Evolutionary conservation across 2,888 invertebrate species (phyloP), one percentile per base, ranked within the genome.

Genomic region (Cerastoderma edule): DNA sequence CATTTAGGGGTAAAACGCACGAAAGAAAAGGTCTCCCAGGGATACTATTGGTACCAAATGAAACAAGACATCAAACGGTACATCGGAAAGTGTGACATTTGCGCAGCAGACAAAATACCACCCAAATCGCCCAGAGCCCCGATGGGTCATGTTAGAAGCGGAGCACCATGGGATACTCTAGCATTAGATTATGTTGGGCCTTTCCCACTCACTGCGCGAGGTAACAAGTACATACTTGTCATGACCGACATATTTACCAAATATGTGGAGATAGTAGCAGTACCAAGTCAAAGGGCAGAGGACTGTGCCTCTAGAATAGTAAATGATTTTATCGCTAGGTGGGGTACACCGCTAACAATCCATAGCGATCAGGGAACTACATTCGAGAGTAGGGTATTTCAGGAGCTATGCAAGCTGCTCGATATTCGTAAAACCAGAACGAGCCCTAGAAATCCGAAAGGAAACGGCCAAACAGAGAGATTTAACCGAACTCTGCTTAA

Each of bases 131-230:
- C 39, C 8, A 39, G 16, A 16, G 72, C 75, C 16, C 68, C 66
- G 22, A 32, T 72, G 32, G 56, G 72, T 22, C 5, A 98, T 98
- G 90, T 96, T 95, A 30, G 97, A 96, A 94, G 98, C 97, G 88
- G 96, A 95, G 19, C 50, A 13, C 72, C 78, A 16, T 50, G 77
- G 60, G 74, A 78, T 28, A 32, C 44, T 0, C 2, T 78, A n/a
- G 71, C 75, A 3, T 30, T 66, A 6, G 73, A 79, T 22, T 70
- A 77, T 48, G 16, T 68, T 1, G 79, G 75, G 10, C 76, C 76
- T 24, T 63, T 82, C 13, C 76, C 76, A 63, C 19, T 30, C 13
- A 76, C 68, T 13, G 39, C 30, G 2, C 64, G 71, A 64, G 70
- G 53, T 4, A 72, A 75, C 48, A 24, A 50, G 27, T 76, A 71